Percentiles rank a stretch among this genome's conserved stretches.
Evolutionary conservation across 2,113 vertebrate species (phyloP).

Genomic region (Cheirogaleus medius): DNA sequence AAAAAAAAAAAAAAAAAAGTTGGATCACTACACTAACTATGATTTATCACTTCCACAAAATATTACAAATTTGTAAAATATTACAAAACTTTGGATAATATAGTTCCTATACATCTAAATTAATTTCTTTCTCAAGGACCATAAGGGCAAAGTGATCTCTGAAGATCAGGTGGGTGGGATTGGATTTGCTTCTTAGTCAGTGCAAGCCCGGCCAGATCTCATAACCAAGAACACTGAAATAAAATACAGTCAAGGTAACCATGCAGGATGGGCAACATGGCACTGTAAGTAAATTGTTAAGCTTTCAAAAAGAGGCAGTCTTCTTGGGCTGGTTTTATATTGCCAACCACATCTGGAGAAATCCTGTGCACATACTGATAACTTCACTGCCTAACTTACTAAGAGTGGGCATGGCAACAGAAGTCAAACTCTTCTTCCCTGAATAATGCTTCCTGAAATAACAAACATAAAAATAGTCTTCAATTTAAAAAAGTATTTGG

Average conservation of each 20-base stretch:
- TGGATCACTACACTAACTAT: too few relatives aligned
- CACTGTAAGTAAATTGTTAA: not conserved
- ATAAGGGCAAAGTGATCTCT: not conserved
- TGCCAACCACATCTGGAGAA: not conserved
- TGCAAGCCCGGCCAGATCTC: not conserved
- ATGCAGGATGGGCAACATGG: not conserved
- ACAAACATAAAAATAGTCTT: not conserved
- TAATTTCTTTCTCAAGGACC: slow-evolving; percentile 11
- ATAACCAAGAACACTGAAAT: not conserved
- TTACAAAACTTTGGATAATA: not conserved
- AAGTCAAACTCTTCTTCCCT: not conserved
- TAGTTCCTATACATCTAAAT: not conserved
- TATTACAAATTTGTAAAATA: too few relatives aligned
- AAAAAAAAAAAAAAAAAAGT: too few relatives aligned
- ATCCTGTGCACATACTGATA: not conserved
- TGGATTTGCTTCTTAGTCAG: not conserved
- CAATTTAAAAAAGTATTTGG: not conserved
- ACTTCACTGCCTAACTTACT: not conserved
- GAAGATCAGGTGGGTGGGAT: not conserved
- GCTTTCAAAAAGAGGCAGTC: not conserved
- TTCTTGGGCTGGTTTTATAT: not conserved
- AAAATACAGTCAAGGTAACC: not conserved
- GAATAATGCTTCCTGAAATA: not conserved
- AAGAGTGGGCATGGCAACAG: not conserved
- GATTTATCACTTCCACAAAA: too few relatives aligned